These are phyloP conservation scores for Pseudochromis fuscus DNA, from an alignment of 2,797 vertebrate species.

Conservation along the genomic window DNA sequence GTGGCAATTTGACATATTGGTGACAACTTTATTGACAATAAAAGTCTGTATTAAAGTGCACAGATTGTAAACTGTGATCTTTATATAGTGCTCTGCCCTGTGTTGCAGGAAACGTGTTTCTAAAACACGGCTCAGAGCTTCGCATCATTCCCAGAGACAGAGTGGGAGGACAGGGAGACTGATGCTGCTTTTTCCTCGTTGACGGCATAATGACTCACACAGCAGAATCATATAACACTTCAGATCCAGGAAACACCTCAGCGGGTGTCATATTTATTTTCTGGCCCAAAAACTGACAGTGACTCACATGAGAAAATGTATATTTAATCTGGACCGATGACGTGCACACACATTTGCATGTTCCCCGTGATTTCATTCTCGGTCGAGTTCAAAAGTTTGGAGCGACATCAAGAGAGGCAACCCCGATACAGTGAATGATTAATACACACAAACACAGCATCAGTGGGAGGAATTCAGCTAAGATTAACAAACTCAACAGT, in stretches of 20 bases:
- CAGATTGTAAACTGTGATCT: slow-evolving; percentile 30
- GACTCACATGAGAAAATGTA: slow-evolving; percentile 58
- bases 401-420: slow-evolving; percentile 17
- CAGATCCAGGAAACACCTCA: slow-evolving; percentile 71
- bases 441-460: slow-evolving; percentile 20
- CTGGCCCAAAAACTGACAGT: slow-evolving; percentile 55
- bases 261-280: slow-evolving; percentile 77
- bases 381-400: slow-evolving; percentile 4
- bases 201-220: slow-evolving; percentile 71
- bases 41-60: slow-evolving; percentile 10
- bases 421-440: slow-evolving; percentile 24
- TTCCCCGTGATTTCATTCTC: slow-evolving; percentile 14
- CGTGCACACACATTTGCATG: slow-evolving; percentile 23
- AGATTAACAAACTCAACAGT: slow-evolving; percentile 34
- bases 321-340: slow-evolving; percentile 41
- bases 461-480: slow-evolving; percentile 2
- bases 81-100: slow-evolving; percentile 28
- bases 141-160: slow-evolving; percentile 97
- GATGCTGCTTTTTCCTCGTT: slow-evolving; percentile 55
- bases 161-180: slow-evolving; percentile 86
- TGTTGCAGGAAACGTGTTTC: slow-evolving; percentile 94
- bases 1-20: background rate
- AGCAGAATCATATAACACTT: slow-evolving; percentile 54
- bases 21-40: slow-evolving; percentile 5
- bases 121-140: slow-evolving; percentile 97